Percentiles rank a stretch among this genome's conserved stretches.
phyloP scores from a whole-genome alignment of 2,113 vertebrate genomes.

The Sebastes schlegelii region DNA sequence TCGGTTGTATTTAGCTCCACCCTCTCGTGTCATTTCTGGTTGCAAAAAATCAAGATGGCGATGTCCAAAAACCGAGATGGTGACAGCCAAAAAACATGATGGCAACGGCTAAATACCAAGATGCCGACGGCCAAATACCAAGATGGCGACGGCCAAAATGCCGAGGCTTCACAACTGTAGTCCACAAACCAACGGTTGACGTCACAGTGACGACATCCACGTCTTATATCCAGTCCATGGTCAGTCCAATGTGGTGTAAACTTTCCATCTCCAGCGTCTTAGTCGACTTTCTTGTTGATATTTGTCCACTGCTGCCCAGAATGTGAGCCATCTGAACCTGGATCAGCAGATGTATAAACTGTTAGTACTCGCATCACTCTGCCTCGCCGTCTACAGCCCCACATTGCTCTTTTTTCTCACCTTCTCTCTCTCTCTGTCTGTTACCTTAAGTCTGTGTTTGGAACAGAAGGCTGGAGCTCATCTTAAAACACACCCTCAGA shows the following conservation, averaged over 20 bases:
- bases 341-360: slow-evolving; percentile 37
- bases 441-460: slow-evolving; percentile 11
- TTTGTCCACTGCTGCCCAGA: not conserved
- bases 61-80: too few relatives aligned
- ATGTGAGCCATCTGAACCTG: slow-evolving; percentile 12
- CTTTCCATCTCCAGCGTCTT: slow-evolving; percentile 9
- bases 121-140: too few relatives aligned
- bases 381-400: not conserved
- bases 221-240: not conserved
- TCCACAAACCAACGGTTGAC: too few relatives aligned
- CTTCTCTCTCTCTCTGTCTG: not conserved
- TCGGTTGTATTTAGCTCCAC: too few relatives aligned
- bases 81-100: too few relatives aligned
- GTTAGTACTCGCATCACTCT: slow-evolving; percentile 5
- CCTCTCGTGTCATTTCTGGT: too few relatives aligned
- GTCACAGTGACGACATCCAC: too few relatives aligned
- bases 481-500: slow-evolving; percentile 23
- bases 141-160: too few relatives aligned
- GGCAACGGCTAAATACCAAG: too few relatives aligned
- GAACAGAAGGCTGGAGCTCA: slow-evolving; percentile 30
- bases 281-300: slow-evolving; percentile 14
- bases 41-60: too few relatives aligned
- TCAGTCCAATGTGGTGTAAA: slow-evolving; percentile 12
- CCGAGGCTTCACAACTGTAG: too few relatives aligned
- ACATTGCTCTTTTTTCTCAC: not conserved